phyloP scores from a whole-genome alignment of 2,888 invertebrate species.

The Amphimallon solstitiale region DNA sequence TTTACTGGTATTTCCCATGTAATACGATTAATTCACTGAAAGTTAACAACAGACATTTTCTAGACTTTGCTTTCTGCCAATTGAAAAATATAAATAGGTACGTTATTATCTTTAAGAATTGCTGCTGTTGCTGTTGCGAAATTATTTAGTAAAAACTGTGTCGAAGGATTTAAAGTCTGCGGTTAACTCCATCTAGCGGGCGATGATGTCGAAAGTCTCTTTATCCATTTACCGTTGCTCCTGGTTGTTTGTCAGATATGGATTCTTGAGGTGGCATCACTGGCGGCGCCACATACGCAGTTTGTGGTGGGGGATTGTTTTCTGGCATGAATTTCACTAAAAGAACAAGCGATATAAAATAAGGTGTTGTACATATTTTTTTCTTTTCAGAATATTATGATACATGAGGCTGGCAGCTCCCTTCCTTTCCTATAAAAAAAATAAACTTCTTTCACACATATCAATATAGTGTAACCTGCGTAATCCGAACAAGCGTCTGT shows the following conservation, averaged over 20 bases:
- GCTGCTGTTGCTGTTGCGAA: not conserved
- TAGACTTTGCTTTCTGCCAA: not conserved
- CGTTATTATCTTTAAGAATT: not conserved
- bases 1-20: not conserved
- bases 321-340: conserved; percentile 56
- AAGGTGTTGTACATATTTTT: no score
- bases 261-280: conserved; percentile 25
- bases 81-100: not conserved
- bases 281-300: conserved; percentile 40
- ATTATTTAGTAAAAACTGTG: not conserved
- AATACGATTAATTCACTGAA: not conserved
- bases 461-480: no score
- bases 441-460: no score
- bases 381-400: no score
- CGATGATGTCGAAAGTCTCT: not conserved
- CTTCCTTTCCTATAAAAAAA: no score
- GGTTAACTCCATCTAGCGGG: conserved; percentile 13
- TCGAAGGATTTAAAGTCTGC: conserved; percentile 6
- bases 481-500: no score
- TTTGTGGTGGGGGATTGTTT: conserved; percentile 44
- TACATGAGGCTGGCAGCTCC: no score
- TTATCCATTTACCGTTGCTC: conserved; percentile 33
- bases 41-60: conserved; percentile 10
- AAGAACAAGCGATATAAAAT: conserved; percentile 36
- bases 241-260: conserved; percentile 28